Percentiles rank a stretch among this genome's conserved stretches.
Conservation (phyloP, 2,113 vertebrate genomes). For the Origma solitaria region DNA sequence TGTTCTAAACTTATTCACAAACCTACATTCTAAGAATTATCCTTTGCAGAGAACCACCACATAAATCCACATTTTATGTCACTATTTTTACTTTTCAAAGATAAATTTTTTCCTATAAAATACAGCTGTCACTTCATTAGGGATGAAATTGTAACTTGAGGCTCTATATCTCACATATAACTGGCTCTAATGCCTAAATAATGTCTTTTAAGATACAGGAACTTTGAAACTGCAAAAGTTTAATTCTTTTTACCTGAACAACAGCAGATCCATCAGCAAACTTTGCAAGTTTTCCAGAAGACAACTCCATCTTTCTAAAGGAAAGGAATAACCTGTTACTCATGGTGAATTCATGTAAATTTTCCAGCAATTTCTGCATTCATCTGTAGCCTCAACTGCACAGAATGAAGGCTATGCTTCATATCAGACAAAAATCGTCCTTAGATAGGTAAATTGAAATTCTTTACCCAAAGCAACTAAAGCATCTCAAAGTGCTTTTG, state of each 20-base stretch:
- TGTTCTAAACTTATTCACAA: neutral
- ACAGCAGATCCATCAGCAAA: conserved; percentile 96
- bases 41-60: neutral
- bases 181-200: neutral
- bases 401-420: rapidly evolving
- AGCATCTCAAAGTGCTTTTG: neutral
- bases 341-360: rapidly evolving
- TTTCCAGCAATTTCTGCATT: neutral
- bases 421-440: neutral
- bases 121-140: neutral
- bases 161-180: neutral
- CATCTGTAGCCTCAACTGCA: neutral
- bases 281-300: conserved; percentile 87
- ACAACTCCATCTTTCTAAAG: conserved; percentile 88
- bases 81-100: neutral
- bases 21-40: neutral
- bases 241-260: conserved; percentile 82
- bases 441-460: neutral
- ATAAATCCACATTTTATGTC: rapidly evolving
- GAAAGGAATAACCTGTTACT: neutral
- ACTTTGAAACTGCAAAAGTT: neutral
- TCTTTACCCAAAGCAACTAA: neutral
- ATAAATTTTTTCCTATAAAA: neutral
- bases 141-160: neutral
- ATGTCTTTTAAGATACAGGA: neutral